Evolutionary conservation across 2,113 vertebrate species (phyloP).

Genomic region (Leptobrachium leishanense): DNA sequence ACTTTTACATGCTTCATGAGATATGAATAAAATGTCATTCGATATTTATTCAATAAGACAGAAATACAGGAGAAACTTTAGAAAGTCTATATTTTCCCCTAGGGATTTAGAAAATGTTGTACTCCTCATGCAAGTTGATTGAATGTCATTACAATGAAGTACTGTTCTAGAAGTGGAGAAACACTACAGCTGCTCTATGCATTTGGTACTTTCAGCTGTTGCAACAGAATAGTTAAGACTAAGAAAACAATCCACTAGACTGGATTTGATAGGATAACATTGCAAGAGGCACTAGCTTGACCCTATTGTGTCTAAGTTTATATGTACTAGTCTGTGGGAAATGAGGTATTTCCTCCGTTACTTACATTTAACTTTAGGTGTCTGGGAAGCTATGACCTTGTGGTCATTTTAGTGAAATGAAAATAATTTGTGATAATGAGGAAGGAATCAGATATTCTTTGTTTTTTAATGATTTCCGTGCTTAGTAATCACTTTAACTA

Average conservation of each 20-base stretch:
- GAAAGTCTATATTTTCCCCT: constrained; percentile 22
- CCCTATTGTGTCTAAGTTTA: constrained; percentile 57
- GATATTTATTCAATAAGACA: constrained; percentile 24
- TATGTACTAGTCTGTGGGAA: constrained; percentile 60
- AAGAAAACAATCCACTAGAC: constrained; percentile 46
- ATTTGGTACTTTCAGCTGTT: constrained; percentile 48
- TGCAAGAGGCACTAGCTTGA: constrained; percentile 54
- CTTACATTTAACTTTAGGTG: constrained; percentile 53
- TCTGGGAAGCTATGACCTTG: constrained; percentile 54
- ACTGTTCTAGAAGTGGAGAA: constrained; percentile 38
- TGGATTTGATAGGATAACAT: constrained; percentile 28
- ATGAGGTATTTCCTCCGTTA: constrained; percentile 64
- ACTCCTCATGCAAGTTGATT: constrained; percentile 39
- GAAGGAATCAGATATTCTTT: constrained; percentile 34
- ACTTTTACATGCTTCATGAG: background rate
- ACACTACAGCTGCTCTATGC: constrained; percentile 47
- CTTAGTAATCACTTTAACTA: constrained; percentile 29
- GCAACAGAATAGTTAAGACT: constrained; percentile 50
- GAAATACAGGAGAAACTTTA: constrained; percentile 1
- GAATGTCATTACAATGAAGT: constrained; percentile 45
- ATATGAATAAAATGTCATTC: constrained; percentile 17
- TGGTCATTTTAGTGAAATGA: constrained; percentile 54
- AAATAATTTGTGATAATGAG: constrained; percentile 52
- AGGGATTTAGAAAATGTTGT: constrained; percentile 41
- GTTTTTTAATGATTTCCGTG: constrained; percentile 57